Percentiles rank a stretch among this genome's conserved stretches.
Conservation (phyloP, 64 coral and sea anemone genomes). For the Actinia tenebrosa region DNA sequence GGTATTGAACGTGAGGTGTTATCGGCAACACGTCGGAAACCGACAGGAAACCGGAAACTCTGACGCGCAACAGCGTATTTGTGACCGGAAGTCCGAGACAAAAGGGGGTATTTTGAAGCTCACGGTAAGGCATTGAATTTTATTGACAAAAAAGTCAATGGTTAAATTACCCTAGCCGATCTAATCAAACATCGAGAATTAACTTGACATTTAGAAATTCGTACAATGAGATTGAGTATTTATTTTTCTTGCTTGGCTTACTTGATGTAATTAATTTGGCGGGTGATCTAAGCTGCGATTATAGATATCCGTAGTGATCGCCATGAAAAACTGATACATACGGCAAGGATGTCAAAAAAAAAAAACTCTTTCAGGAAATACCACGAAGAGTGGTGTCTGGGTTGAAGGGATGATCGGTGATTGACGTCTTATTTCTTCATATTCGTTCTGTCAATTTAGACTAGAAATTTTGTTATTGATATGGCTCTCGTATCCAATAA, state of each 20-base stretch:
- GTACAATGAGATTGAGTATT: background rate
- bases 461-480: background rate
- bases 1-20: constrained; percentile 14
- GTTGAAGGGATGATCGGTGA: background rate
- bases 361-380: background rate
- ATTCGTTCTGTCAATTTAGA: background rate
- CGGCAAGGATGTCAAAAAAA: background rate
- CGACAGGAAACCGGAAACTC: constrained; percentile 24
- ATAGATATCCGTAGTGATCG: background rate
- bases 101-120: constrained; percentile 19
- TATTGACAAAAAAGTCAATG: constrained; percentile 17
- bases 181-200: background rate
- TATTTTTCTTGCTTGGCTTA: background rate
- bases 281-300: background rate
- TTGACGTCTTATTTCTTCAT: background rate
- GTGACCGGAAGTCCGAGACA: constrained; percentile 15
- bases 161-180: background rate
- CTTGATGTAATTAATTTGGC: background rate
- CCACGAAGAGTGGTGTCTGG: background rate
- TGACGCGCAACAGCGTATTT: constrained; percentile 21
- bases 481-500: background rate
- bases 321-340: background rate
- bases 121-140: constrained; percentile 20
- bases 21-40: constrained; percentile 14
- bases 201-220: background rate